Evolutionary conservation across 2,888 invertebrate genomes (phyloP), one percentile per base, ranked within the genome.

Genomic region (Onchidella celtica): DNA sequence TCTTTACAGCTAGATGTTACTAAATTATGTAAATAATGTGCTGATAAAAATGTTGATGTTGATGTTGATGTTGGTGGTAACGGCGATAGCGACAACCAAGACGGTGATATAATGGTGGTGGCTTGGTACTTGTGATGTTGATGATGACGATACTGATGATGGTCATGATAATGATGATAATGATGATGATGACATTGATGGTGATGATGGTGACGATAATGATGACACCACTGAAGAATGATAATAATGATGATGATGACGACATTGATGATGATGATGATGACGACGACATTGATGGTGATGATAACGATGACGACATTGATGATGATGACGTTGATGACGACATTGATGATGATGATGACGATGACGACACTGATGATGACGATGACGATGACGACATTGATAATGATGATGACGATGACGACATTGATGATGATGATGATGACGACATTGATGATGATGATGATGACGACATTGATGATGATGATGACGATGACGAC

Each of bases 301-400:
- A 72, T 36, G 57, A 61, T 76, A 73, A 73, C 27, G 74, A 77
- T 29, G 75, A 74, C 21, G 79, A 83, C 40, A 81, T 80, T 55
- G 72, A 61, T 14, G 69, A 73, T 81, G 79, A 55, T 9, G 29
- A 47, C 40, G 27, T 57, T 63, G 84, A 83, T 79, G 59, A 84
- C 24, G 84, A 82, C 73, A 81, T 83, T 74, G 84, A 84, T 24
- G 83, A 83, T 72, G 85, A 82, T 82, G 81, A 74, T 55, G 80
- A 84, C 76, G 61, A 81, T 65, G 85, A 84, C 65, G 32, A 59
- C 72, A 83, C 80, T 81, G 81, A 55, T 36, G 55, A 72, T 72
- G 47, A 57, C 55, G 72, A 72, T 72, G 72, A 47, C 55, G 72
- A 72, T 57, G 72, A 72, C 34, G 72, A 55, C 17, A 27, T 55